phyloP scores from a whole-genome alignment of 2,797 vertebrate genomes.

The Myoxocephalus aenaeus region DNA sequence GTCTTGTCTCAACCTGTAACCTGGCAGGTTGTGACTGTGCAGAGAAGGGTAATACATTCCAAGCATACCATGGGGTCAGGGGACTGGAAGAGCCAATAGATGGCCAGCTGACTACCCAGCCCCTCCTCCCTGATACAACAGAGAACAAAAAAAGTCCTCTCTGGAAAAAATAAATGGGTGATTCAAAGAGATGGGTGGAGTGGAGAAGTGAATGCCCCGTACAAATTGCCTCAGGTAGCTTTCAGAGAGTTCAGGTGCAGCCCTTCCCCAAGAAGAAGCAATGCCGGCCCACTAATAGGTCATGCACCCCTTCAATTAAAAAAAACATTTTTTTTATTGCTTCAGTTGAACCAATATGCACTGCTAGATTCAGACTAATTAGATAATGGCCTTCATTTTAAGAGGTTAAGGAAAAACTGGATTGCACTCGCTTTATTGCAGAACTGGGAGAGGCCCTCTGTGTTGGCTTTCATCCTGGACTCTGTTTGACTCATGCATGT shows the following conservation, averaged over 20 bases:
- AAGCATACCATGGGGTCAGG: slow-evolving; percentile 81
- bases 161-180: slow-evolving; percentile 49
- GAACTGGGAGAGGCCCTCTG: slow-evolving; percentile 47
- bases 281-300: slow-evolving; percentile 25
- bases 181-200: slow-evolving; percentile 46
- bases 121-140: slow-evolving; percentile 61
- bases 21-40: slow-evolving; percentile 80
- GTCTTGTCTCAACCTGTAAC: slow-evolving; percentile 86
- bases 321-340: slow-evolving; percentile 8
- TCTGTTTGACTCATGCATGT: slow-evolving; percentile 51
- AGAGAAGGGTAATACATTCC: slow-evolving; percentile 83
- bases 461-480: slow-evolving; percentile 42
- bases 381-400: slow-evolving; percentile 47
- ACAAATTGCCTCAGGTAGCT: slow-evolving; percentile 75
- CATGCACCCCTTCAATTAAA: background rate
- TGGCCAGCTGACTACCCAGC: slow-evolving; percentile 75
- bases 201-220: slow-evolving; percentile 29
- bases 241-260: slow-evolving; percentile 51
- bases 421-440: slow-evolving; percentile 48
- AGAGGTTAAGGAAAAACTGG: slow-evolving; percentile 35
- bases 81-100: slow-evolving; percentile 81
- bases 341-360: slow-evolving; percentile 27
- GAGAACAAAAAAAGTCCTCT: slow-evolving; percentile 68
- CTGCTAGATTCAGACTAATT: slow-evolving; percentile 42
- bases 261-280: slow-evolving; percentile 26